phyloP scores from a whole-genome alignment of 2,888 invertebrate genomes.

The Phortica okadai region DNA sequence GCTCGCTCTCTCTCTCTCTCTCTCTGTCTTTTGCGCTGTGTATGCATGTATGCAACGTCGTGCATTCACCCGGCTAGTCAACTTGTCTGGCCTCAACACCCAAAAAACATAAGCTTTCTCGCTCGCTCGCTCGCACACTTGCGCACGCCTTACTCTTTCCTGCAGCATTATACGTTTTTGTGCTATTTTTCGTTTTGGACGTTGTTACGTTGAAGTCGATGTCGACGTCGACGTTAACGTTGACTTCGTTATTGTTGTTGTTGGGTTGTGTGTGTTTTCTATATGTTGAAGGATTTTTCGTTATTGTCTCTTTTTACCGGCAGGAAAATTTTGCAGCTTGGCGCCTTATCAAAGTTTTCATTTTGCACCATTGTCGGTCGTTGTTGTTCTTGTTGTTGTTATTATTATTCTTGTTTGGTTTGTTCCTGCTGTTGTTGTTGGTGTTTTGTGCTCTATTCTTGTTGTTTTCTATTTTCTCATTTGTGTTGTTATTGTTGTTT shows the following conservation, averaged over 20 bases:
- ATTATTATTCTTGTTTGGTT: slow-evolving; percentile 37
- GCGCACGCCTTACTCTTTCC: not conserved
- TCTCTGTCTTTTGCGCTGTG: not conserved
- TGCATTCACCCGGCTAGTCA: slow-evolving; percentile 53
- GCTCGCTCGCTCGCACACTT: not conserved
- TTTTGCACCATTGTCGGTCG: slow-evolving; percentile 35
- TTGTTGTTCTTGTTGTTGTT: slow-evolving; percentile 44
- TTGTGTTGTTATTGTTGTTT: slow-evolving; percentile 38
- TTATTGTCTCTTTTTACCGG: slow-evolving; percentile 41
- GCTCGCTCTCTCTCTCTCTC: slow-evolving; percentile 9
- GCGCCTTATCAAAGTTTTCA: slow-evolving; percentile 62
- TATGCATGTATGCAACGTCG: slow-evolving; percentile 39
- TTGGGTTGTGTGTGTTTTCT: slow-evolving; percentile 10
- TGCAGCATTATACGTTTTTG: slow-evolving; percentile 8
- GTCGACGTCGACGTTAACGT: slow-evolving; percentile 1
- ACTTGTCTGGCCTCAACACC: slow-evolving; percentile 49
- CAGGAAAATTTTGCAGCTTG: slow-evolving; percentile 15
- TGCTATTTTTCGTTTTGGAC: slow-evolving; percentile 32
- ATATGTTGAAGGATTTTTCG: slow-evolving; percentile 2
- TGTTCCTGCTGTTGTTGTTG: slow-evolving; percentile 30
- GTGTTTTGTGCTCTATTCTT: slow-evolving; percentile 45
- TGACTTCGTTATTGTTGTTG: slow-evolving; percentile 30
- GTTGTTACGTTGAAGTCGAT: slow-evolving; percentile 16
- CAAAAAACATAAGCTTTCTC: not conserved
- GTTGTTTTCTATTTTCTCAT: slow-evolving; percentile 37